Base-by-base conservation (phyloP, 2,888 invertebrate genomes). In the Agelastica alni region DNA sequence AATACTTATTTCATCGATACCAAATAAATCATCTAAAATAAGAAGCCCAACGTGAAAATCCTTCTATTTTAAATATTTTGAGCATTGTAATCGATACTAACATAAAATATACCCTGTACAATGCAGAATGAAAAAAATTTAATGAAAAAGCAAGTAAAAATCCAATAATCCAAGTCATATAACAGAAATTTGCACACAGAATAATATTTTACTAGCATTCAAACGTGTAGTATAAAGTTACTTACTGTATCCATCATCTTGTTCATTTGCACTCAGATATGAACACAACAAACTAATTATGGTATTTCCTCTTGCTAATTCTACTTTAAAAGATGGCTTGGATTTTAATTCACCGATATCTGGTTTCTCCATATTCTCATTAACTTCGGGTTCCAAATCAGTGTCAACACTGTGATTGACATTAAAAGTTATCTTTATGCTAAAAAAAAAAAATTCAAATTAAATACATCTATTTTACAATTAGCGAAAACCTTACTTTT, bases 351-450 rank as follows among this genome's bases (percentile, higher is more conserved):
- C 92, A 0, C 86, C 85, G 60, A 88, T 79, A 63, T 91, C 88
- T 36, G 87, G 83, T 75, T 91, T 88, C 49, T 91, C 88, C 4
- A 78, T 75, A 56, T 77, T 77, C 1, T 80, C 79, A 62, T 87
- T 84, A 2, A 84, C 61, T 53, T 86, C 86, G 1, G 87, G 83
- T 41, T 87, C 88, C 3, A 83, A 71, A 45, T 92, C 92, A 0
- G 91, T 82, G 72, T 96, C 94, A 0, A 97, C 96, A 0, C 95
- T 91, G 77, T 96, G 94, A 76, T 97, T 98, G 0, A 98, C 90
- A 74, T 96, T 96, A 75, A 96, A 91, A 51, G 84, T 87, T 36
- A 97, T 83, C 44, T 81, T 83, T 58, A 94, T 83, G 59, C 90
- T 91, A 69, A 17, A 77, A 76, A 46, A 36, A 4, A 49, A 20